A percentile compares a stretch with the other conserved stretches of the same genome.
phyloP scores from a whole-genome alignment of 2,888 invertebrate genomes.

The Caenorhabditis virilis region DNA sequence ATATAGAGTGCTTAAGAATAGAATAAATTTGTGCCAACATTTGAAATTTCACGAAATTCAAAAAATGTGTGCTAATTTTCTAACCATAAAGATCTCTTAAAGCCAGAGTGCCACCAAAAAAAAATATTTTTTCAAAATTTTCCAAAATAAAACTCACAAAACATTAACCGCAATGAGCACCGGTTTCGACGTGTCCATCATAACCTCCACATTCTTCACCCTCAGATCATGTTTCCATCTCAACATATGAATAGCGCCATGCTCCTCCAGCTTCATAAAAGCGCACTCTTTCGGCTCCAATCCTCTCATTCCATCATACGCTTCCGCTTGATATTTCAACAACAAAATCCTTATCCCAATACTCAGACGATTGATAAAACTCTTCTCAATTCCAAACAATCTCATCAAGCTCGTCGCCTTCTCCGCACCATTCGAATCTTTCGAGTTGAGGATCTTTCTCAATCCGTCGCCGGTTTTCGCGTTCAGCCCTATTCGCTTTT shows the following conservation, averaged over 20 bases:
- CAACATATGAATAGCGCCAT: conserved; percentile 5
- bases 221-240: conserved; percentile 53
- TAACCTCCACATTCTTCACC: conserved; percentile 43
- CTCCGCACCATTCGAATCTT: conserved; percentile 1
- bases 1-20: too few species aligned
- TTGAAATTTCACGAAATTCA: too few species aligned
- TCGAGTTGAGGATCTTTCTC: conserved; percentile 4
- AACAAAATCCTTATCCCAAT: conserved; percentile 11
- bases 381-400: conserved; percentile 6
- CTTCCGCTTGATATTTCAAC: conserved; percentile 28
- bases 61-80: too few species aligned
- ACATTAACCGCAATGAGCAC: conserved; percentile 19
- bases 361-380: conserved; percentile 6
- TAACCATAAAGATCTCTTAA: too few species aligned
- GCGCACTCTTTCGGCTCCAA: conserved; percentile 22
- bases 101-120: too few species aligned
- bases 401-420: conserved; percentile 8
- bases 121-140: neutral
- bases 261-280: conserved; percentile 9
- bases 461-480: conserved; percentile 4
- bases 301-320: conserved; percentile 10
- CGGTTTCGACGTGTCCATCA: conserved; percentile 55
- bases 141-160: conserved; percentile 19
- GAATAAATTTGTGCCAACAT: too few species aligned
- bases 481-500: conserved; percentile 7